phyloP scores from a whole-genome alignment of 2,888 invertebrate genomes.

The Silvanus unidentatus region DNA sequence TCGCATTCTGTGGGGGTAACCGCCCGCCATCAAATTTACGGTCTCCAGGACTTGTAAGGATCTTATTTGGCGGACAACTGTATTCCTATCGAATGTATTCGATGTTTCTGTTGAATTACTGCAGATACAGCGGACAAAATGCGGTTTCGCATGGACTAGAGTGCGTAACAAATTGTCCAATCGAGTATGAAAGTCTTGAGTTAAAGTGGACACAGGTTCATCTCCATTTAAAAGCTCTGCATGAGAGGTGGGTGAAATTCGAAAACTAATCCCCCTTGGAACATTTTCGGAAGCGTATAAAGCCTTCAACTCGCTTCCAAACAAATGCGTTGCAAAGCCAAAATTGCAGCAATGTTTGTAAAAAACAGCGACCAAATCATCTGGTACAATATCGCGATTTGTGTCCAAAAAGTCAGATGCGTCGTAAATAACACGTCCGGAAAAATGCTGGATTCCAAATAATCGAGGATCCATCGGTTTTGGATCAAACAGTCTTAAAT shows the following conservation, averaged over 20 bases:
- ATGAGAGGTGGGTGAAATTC: conserved; percentile 85
- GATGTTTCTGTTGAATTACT: conserved; percentile 78
- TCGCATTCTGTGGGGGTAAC: conserved; percentile 90
- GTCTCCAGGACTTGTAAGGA: conserved; percentile 86
- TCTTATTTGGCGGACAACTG: conserved; percentile 82
- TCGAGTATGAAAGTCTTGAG: conserved; percentile 92
- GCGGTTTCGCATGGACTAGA: conserved; percentile 86
- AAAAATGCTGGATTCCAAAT: conserved; percentile 89
- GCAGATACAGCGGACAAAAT: conserved; percentile 89
- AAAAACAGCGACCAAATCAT: conserved; percentile 87
- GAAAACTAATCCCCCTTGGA: conserved; percentile 73
- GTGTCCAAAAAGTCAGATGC: conserved; percentile 84
- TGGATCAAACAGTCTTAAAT: conserved; percentile 73
- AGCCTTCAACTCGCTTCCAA: conserved; percentile 85
- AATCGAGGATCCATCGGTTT: conserved; percentile 72
- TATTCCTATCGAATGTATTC: conserved; percentile 76
- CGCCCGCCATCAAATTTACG: conserved; percentile 91
- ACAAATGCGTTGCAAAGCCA: conserved; percentile 95
- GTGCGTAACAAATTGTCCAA: conserved; percentile 88
- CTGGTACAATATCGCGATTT: conserved; percentile 87
- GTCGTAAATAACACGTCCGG: conserved; percentile 81
- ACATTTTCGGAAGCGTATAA: conserved; percentile 68
- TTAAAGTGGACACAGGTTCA: conserved; percentile 81
- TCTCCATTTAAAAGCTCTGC: conserved; percentile 76
- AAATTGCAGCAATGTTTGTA: conserved; percentile 90